Conservation (phyloP, 2,888 invertebrate species). For the Euspilapteryx auroguttella region DNA sequence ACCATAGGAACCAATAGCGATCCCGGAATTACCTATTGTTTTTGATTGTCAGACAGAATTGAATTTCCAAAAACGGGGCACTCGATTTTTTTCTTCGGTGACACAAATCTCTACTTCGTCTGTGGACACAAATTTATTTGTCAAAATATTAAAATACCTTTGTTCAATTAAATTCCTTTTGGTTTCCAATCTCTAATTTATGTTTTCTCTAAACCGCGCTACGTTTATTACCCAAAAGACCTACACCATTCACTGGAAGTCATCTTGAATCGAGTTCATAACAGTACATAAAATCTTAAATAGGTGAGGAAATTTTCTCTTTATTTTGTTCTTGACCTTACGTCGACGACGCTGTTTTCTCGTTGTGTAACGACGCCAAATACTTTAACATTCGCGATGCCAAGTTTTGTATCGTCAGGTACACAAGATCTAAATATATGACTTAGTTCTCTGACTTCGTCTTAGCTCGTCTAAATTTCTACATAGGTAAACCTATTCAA, state of each 20-base stretch:
- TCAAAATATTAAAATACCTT: conserved; percentile 50
- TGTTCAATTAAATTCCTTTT: too few species aligned
- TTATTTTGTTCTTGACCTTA: conserved; percentile 43
- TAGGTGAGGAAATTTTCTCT: conserved; percentile 21
- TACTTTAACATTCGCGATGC: conserved; percentile 30
- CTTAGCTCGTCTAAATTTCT: too few species aligned
- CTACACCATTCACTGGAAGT: too few species aligned
- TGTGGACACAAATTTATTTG: too few species aligned
- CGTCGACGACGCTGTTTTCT: conserved; percentile 32
- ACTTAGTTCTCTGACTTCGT: too few species aligned
- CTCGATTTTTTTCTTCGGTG: conserved; percentile 16
- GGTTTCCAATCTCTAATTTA: conserved; percentile 38
- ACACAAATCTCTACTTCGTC: too few species aligned
- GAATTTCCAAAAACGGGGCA: conserved; percentile 10
- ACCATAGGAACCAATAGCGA: background rate
- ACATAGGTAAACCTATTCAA: too few species aligned
- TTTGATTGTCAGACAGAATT: conserved; percentile 3
- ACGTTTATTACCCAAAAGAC: too few species aligned
- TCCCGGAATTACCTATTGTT: conserved; percentile 1
- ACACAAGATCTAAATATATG: too few species aligned
- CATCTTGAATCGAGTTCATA: too few species aligned
- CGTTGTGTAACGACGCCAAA: conserved; percentile 56
- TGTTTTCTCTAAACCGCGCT: too few species aligned
- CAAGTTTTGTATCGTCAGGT: conserved; percentile 34
- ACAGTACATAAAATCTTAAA: too few species aligned